Percentiles rank a stretch among this genome's conserved stretches.
Evolutionary conservation across 2,797 vertebrate species (phyloP).

Genomic region (Pseudomugil tenellus): DNA sequence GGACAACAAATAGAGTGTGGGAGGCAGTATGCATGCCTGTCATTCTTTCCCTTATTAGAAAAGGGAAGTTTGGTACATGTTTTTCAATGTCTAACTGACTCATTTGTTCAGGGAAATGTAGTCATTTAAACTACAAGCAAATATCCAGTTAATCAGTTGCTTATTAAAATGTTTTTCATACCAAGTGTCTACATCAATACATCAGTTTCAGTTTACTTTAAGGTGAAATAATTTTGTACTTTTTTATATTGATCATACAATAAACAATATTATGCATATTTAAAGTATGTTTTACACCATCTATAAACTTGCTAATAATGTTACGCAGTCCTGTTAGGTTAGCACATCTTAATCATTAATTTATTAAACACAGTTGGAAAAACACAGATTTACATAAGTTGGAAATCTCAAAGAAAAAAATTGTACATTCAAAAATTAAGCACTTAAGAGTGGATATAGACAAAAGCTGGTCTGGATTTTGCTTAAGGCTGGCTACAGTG

Average conservation of each 20-base stretch:
- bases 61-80: constrained; percentile 61
- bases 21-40: constrained; percentile 76
- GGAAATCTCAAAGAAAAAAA: no score
- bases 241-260: background rate
- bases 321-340: no score
- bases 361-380: no score
- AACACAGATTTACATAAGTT: no score
- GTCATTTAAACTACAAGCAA: constrained; percentile 22
- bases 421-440: no score
- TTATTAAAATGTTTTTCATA: constrained; percentile 8
- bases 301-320: no score
- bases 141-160: constrained; percentile 1
- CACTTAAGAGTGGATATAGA: no score
- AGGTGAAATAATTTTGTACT: background rate
- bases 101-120: constrained; percentile 49
- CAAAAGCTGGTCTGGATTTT: no score
- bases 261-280: no score
- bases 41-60: constrained; percentile 76
- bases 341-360: no score
- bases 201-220: background rate
- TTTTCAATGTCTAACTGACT: constrained; percentile 65
- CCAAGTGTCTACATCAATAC: background rate
- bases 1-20: constrained; percentile 84
- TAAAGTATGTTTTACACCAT: no score
- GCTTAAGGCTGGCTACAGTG: no score